phyloP scores from a whole-genome alignment of 2,797 vertebrate genomes.

The Podarcis lilfordi region DNA sequence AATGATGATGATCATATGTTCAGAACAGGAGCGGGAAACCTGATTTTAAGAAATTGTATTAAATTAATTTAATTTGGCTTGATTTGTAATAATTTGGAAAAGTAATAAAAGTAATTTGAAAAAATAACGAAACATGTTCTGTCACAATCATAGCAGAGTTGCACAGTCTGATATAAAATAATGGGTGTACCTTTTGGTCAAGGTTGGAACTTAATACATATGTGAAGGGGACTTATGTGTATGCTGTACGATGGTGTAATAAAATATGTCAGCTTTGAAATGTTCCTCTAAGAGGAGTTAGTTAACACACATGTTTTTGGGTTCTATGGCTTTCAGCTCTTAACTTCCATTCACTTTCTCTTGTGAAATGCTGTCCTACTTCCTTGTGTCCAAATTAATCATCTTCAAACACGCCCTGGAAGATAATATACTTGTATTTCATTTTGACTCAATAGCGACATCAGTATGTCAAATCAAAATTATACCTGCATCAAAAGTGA shows the following conservation, averaged over 20 bases:
- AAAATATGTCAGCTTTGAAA: slow-evolving; percentile 33
- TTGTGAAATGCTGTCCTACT: slow-evolving; percentile 33
- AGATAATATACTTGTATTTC: slow-evolving; percentile 54
- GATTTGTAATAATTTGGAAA: no score
- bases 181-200: neutral
- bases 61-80: no score
- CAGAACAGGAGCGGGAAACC: no score
- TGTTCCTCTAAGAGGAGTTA: slow-evolving; percentile 39
- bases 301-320: neutral
- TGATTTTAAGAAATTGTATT: no score
- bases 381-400: slow-evolving; percentile 47
- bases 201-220: no score
- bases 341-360: slow-evolving; percentile 42
- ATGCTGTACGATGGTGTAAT: neutral
- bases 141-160: neutral
- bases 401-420: slow-evolving; percentile 38
- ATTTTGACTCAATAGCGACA: slow-evolving; percentile 37
- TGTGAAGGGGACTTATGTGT: no score
- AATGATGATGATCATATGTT: no score
- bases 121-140: neutral
- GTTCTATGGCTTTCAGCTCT: neutral
- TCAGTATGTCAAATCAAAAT: slow-evolving; percentile 55
- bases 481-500: slow-evolving; percentile 37
- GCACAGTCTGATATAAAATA: neutral
- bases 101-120: no score